phyloP scores from a whole-genome alignment of 2,113 vertebrate genomes.

The zebrafish (Danio rerio) region DNA sequence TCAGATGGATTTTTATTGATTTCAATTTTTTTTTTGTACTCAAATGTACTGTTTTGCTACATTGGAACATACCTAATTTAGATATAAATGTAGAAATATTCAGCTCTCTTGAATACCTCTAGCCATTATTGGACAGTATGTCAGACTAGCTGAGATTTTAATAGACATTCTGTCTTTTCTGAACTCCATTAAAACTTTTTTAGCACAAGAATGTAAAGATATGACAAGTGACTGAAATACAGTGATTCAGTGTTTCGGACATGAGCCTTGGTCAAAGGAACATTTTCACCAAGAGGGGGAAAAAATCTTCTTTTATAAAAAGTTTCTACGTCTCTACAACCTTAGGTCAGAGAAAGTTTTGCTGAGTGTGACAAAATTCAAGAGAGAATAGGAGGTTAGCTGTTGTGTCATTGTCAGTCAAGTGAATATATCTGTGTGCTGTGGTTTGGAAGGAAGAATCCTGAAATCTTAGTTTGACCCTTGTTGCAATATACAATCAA shows the following conservation, averaged over 20 bases:
- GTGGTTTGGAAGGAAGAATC: neutral
- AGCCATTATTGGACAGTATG: neutral
- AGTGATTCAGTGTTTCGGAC: neutral
- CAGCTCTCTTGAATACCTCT: neutral
- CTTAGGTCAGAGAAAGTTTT: constrained; percentile 1
- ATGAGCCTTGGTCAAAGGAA: neutral
- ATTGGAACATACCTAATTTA: neutral
- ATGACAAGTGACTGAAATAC: constrained; percentile 8
- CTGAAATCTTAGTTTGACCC: neutral
- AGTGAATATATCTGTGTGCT: neutral
- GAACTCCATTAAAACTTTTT: neutral
- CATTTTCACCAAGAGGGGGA: neutral
- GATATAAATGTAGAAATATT: neutral
- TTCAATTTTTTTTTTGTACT: neutral
- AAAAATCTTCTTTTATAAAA: neutral
- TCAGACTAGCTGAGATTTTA: neutral
- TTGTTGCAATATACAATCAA: too few relatives aligned
- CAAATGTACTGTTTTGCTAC: neutral
- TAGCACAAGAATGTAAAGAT: neutral
- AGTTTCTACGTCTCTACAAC: neutral
- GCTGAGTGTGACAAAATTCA: constrained; percentile 3
- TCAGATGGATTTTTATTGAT: neutral
- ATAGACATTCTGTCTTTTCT: constrained; percentile 12
- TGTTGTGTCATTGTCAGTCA: neutral
- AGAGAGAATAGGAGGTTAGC: neutral